phyloP scores from a whole-genome alignment of 2,797 vertebrate species.

The Myotis planiceps region DNA sequence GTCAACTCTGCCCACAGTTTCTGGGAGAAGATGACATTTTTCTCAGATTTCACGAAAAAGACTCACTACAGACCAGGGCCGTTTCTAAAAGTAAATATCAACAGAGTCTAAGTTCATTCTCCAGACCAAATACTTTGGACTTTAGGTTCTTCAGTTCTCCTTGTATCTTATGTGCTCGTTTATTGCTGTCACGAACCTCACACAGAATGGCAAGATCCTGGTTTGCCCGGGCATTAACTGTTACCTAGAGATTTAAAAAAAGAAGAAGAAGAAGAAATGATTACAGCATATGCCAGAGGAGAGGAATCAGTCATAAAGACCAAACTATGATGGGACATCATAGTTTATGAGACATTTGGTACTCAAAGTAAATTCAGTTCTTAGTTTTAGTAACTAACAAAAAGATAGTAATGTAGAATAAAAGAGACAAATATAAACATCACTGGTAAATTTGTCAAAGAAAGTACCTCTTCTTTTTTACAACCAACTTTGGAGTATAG shows the following conservation, averaged over 20 bases:
- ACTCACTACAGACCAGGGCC: background rate
- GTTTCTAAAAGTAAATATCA: slow-evolving; percentile 75
- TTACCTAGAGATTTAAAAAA: slow-evolving; percentile 86
- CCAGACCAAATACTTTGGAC: slow-evolving; percentile 94
- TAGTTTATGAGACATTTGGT: background rate
- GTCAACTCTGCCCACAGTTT: background rate
- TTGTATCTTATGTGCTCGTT: slow-evolving; percentile 93
- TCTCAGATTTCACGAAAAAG: background rate
- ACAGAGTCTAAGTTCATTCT: slow-evolving; percentile 92
- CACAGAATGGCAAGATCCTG: slow-evolving; percentile 95
- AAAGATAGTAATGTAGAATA: background rate
- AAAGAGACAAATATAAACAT: background rate
- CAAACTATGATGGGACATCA: background rate
- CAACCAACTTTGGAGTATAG: background rate
- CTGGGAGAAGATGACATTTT: background rate
- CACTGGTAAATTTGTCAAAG: background rate
- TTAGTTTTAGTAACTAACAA: background rate
- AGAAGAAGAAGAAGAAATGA: background rate
- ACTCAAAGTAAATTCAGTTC: background rate
- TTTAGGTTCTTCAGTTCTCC: slow-evolving; percentile 94
- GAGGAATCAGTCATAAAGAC: background rate
- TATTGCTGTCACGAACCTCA: slow-evolving; percentile 93
- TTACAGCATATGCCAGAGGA: background rate
- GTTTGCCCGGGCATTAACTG: slow-evolving; percentile 90
- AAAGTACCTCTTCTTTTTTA: background rate